Evolutionary conservation across 2,888 invertebrate species (phyloP), one percentile per base, ranked within the genome.

Genomic region (Gandaritis pyraliata): DNA sequence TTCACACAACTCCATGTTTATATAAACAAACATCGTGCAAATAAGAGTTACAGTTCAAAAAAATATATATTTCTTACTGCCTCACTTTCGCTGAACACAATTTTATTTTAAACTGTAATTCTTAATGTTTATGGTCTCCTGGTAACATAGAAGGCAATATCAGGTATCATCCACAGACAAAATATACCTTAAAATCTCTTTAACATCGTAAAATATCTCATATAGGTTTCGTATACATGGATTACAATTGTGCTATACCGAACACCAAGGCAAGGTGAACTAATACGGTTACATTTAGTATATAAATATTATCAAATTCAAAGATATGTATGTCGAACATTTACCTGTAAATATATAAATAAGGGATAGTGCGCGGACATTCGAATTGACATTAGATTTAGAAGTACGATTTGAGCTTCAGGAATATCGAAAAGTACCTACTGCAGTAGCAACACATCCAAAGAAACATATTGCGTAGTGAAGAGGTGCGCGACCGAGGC

Each of bases 231-330:
- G 92, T 92, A 92, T 92, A 92, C 92, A 90, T 92, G 81, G 90
- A 90, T 92, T 92, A 88, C 92, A 90, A 88, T 92, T 90, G 92
- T 92, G 91, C 92, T 91, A 90, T 85, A 78, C 74, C 86, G 86
- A 90, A 91, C 92, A 91, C 90, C 87, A 91, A 92, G 92, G 91
- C 92, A 89, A 87, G 88, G 89, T 88, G 89, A 80, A 71, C 72
- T 87, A 85, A 85, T n/a, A 87, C 73, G 73, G 72, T 82, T 77
- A 77, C 80, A 23, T 3, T 23, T 5, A 6, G 23, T 81, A 77
- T 80, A 86, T 87, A 87, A 82, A 88, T 87, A 88, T 80, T 57
- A 83, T 70, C 78, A 83, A 76, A 82, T 86, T 85, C 84, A 86
- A 87, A 90, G 91, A 92, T 92, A 92, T 92, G 91, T 91, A 88